A percentile compares a stretch with the other conserved stretches of the same genome.
These are phyloP conservation scores for Penaeus japonicus DNA, from an alignment of 1,140 invertebrate genomes.

Conservation along the genomic window DNA sequence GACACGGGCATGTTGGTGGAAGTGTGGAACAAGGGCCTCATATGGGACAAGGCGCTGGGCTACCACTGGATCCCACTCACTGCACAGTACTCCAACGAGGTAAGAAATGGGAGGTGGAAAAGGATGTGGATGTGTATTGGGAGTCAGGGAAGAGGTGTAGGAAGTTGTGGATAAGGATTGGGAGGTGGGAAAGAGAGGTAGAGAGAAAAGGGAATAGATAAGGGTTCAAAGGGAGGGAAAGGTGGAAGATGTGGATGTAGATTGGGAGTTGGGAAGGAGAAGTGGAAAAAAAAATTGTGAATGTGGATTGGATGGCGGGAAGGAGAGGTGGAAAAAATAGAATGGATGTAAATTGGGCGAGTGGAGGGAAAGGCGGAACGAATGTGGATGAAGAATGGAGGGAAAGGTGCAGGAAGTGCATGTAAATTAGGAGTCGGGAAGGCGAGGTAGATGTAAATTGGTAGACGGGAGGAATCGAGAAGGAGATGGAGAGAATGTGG, in stretches of 20 bases:
- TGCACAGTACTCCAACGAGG: conserved; percentile 88
- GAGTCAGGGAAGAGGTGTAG: background rate
- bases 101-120: conserved; percentile 65
- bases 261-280: background rate
- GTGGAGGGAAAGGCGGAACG: background rate
- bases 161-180: background rate
- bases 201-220: background rate
- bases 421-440: too few species aligned
- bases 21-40: conserved; percentile 97
- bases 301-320: background rate
- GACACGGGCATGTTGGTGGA: conserved; percentile 92
- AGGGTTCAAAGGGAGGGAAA: background rate
- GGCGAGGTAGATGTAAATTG: too few species aligned
- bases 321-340: too few species aligned
- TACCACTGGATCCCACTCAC: conserved; percentile 89
- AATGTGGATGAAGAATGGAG: too few species aligned
- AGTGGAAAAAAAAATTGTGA: background rate
- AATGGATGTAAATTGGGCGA: too few species aligned
- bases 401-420: background rate
- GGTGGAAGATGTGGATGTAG: background rate
- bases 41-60: conserved; percentile 94
- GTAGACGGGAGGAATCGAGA: too few species aligned
- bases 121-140: background rate
- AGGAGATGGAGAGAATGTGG: too few species aligned
- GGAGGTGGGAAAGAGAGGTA: background rate